These are phyloP conservation scores for Pyrocephalus nanus DNA, from an alignment of 2,797 vertebrate genomes.

Conservation along the genomic window DNA sequence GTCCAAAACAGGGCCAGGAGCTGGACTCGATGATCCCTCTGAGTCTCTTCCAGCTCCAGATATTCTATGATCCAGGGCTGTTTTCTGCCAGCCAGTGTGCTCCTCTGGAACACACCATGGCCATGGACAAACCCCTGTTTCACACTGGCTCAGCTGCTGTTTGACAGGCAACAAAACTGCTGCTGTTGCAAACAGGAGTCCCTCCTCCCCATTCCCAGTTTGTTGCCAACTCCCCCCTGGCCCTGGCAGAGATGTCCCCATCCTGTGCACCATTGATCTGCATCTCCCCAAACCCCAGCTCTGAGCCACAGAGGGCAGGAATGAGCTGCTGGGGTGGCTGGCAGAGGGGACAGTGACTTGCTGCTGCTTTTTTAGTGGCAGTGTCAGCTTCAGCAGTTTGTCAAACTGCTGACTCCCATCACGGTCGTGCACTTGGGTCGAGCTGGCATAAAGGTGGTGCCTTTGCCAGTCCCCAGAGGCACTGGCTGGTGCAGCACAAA, in stretches of 20 bases:
- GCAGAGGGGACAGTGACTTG: not conserved
- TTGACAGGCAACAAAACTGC: not conserved
- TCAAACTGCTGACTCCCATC: not conserved
- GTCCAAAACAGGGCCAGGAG: not conserved
- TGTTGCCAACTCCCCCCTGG: not conserved
- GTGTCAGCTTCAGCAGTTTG: not conserved
- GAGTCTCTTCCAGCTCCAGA: not conserved
- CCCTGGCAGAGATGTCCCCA: not conserved
- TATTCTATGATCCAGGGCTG: not conserved
- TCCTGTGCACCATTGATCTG: not conserved
- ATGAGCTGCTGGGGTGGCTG: not conserved
- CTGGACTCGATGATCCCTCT: not conserved
- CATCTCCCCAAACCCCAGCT: not conserved
- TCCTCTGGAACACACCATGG: not conserved
- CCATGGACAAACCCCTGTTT: not conserved
- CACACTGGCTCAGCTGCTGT: not conserved
- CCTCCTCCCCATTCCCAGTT: not conserved
- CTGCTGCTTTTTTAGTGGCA: not conserved
- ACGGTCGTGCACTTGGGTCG: not conserved
- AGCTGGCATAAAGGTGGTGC: not conserved
- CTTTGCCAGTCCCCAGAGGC: not conserved
- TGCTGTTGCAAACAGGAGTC: not conserved
- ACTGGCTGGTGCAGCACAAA: not conserved
- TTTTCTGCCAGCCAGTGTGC: not conserved
- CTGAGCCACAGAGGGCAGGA: not conserved